Evolutionary conservation across 2,888 invertebrate genomes (phyloP), one percentile per base, ranked within the genome.

Genomic region (Ametastegia equiseti): DNA sequence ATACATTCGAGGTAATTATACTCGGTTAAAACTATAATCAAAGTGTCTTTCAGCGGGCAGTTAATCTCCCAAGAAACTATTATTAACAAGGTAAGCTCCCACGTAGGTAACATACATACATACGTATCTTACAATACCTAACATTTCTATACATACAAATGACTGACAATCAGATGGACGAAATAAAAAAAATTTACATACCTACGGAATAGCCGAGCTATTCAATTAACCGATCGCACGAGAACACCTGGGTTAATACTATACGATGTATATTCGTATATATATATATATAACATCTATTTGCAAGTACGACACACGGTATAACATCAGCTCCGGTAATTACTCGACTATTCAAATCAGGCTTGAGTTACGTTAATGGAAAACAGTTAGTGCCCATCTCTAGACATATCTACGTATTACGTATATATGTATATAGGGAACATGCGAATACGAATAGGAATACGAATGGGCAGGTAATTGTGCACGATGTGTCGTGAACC

Each of bases 31-130:
- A 39, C 67, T 39, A 27, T 67, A 67, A 67, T 67, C 67, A 67
- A 36, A 67, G 67, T 67, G 67, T 67, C 67, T 36, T 39, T 39
- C 36, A 67, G 36, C 67, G 36, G 36, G 67, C 67, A 67, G 67
- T 39, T 67, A 39, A 67, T 39, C 67, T 36, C 39, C 39, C 39
- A 67, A 67, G 36, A 67, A 67, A 67, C 67, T 39, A 67, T 67
- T 39, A 67, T 27, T 39, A 39, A 67, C 39, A 67, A 67, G 39
- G 36, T 67, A 39, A 67, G 67, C 39, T n/a, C 7, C 7, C 23
- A 6, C 60, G 19, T 39, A 6, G 36, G 19, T 11, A n/a, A 3
- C n/a, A 67, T 67, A 60, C 15, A 67, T 67, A 67, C 7, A 39
- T 67, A 33, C 13, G 30, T 15, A 60, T 60, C 23, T 23, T n/a